phyloP scores from a whole-genome alignment of 2,888 invertebrate species.

The Bombylius discolor region DNA sequence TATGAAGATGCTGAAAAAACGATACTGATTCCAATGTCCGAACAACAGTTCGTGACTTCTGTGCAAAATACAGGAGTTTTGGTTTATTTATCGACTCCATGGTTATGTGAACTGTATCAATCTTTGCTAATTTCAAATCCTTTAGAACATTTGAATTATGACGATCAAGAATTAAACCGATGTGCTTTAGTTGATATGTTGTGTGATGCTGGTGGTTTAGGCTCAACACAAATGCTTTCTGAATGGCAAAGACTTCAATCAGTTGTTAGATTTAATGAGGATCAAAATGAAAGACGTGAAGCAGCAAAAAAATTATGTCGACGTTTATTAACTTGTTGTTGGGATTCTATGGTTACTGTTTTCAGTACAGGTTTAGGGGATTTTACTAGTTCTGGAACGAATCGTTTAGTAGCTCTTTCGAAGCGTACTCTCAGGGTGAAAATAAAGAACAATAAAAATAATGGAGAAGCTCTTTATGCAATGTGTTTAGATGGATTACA shows the following conservation, averaged over 20 bases:
- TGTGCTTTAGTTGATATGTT: slow-evolving; percentile 37
- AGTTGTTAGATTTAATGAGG: slow-evolving; percentile 52
- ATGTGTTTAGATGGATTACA: slow-evolving; percentile 81
- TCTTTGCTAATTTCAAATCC: slow-evolving; percentile 55
- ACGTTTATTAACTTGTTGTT: slow-evolving; percentile 73
- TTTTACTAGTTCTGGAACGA: slow-evolving; percentile 36
- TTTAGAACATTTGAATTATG: slow-evolving; percentile 26
- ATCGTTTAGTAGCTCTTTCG: slow-evolving; percentile 47
- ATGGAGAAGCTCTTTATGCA: slow-evolving; percentile 67
- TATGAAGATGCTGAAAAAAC: slow-evolving; percentile 45
- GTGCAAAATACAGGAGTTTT: slow-evolving; percentile 85
- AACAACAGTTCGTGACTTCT: slow-evolving; percentile 84
- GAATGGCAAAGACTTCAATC: slow-evolving; percentile 78
- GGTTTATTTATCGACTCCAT: slow-evolving; percentile 83
- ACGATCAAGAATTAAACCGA: slow-evolving; percentile 28
- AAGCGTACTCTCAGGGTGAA: slow-evolving; percentile 38
- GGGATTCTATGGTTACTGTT: slow-evolving; percentile 83
- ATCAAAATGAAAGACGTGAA: slow-evolving; percentile 56
- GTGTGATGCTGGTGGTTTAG: slow-evolving; percentile 70
- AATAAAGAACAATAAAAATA: slow-evolving; percentile 38
- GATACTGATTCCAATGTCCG: slow-evolving; percentile 46
- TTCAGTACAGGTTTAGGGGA: slow-evolving; percentile 63
- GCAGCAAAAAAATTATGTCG: slow-evolving; percentile 67
- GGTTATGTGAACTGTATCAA: slow-evolving; percentile 87
- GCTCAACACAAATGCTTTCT: slow-evolving; percentile 68